Evolutionary conservation across 2,888 invertebrate species (phyloP).

Genomic region (Drepanosiphum platanoidis): DNA sequence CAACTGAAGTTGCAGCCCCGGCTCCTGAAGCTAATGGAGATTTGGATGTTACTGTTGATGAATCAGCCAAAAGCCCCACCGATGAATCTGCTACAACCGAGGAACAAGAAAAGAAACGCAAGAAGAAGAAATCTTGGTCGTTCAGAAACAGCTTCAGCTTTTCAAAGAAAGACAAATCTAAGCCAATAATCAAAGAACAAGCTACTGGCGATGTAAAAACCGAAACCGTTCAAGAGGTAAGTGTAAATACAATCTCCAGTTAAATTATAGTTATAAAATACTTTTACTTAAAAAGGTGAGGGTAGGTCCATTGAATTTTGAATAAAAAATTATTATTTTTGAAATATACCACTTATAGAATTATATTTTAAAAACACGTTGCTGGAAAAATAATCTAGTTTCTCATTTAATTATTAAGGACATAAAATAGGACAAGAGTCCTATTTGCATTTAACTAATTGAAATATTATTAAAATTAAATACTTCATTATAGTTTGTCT

Average conservation of each 20-base stretch:
- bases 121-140: slow-evolving; percentile 90
- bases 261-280: too few species aligned
- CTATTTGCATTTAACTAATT: not conserved
- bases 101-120: slow-evolving; percentile 65
- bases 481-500: not conserved
- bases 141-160: slow-evolving; percentile 88
- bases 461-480: not conserved
- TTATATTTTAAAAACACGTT: too few species aligned
- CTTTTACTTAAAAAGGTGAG: too few species aligned
- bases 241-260: too few species aligned
- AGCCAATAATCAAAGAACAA: slow-evolving; percentile 75
- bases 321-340: too few species aligned
- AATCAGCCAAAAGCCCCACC: slow-evolving; percentile 69
- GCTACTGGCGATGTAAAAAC: slow-evolving; percentile 69
- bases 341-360: too few species aligned
- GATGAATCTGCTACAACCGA: slow-evolving; percentile 54
- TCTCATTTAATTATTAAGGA: not conserved
- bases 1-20: slow-evolving; percentile 69
- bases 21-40: slow-evolving; percentile 47
- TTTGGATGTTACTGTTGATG: slow-evolving; percentile 63
- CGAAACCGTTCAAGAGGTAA: slow-evolving; percentile 62
- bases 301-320: not conserved
- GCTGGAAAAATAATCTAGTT: too few species aligned
- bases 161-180: slow-evolving; percentile 86
- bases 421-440: too few species aligned